phyloP scores from a whole-genome alignment of 2,888 invertebrate species.

The Synergus japonicus region DNA sequence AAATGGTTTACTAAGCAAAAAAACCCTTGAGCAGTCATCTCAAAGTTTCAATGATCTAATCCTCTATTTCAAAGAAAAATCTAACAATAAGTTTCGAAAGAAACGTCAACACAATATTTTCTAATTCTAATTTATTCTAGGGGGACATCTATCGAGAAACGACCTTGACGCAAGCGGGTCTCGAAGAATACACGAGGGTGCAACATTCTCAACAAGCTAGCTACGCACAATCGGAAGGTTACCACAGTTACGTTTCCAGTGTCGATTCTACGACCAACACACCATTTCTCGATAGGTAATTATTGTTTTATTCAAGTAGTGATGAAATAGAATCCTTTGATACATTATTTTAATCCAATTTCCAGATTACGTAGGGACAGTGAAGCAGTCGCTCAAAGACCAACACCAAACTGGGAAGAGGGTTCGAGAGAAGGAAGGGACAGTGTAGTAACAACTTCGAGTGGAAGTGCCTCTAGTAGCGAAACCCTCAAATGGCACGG shows the following conservation, averaged over 20 bases:
- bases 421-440: constrained; percentile 79
- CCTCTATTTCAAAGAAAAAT: not conserved
- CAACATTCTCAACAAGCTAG: constrained; percentile 85
- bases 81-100: not conserved
- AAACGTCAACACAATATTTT: constrained; percentile 15
- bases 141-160: constrained; percentile 73
- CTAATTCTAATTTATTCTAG: constrained; percentile 58
- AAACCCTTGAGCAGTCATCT: constrained; percentile 4
- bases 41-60: not conserved
- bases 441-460: constrained; percentile 83
- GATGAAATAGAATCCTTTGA: not conserved
- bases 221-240: constrained; percentile 89
- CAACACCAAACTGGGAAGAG: constrained; percentile 78
- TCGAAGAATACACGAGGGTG: constrained; percentile 78
- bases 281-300: constrained; percentile 86
- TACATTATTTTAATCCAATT: not conserved
- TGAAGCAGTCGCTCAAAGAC: constrained; percentile 79
- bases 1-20: not conserved
- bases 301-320: not conserved
- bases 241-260: constrained; percentile 89
- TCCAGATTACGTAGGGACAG: constrained; percentile 80
- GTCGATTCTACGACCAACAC: constrained; percentile 84
- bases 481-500: constrained; percentile 89
- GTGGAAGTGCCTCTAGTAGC: constrained; percentile 84
- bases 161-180: constrained; percentile 76